These are phyloP conservation scores for Dallia pectoralis DNA, from an alignment of 2,797 vertebrate species.

Conservation along the genomic window DNA sequence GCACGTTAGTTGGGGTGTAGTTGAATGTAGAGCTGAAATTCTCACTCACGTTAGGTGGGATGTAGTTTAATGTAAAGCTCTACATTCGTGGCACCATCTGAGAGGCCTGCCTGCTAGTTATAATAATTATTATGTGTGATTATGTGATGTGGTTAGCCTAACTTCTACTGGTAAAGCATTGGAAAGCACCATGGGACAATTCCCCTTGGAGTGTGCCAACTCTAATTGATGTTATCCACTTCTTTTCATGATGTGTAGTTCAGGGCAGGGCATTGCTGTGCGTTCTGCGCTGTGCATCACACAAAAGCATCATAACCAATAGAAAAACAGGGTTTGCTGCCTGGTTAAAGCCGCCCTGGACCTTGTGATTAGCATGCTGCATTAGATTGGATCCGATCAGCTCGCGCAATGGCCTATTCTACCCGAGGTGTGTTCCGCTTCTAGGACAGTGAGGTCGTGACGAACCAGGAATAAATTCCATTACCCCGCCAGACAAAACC, in stretches of 20 bases:
- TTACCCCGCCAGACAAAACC: neutral
- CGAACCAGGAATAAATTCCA: conserved; percentile 29
- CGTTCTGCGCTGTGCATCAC: conserved; percentile 20
- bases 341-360: conserved; percentile 13
- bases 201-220: neutral
- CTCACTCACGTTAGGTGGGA: no score
- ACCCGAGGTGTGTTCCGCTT: conserved; percentile 8
- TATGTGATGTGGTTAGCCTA: neutral
- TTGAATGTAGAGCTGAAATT: conserved; percentile 10
- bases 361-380: conserved; percentile 12
- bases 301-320: conserved; percentile 38
- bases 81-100: neutral
- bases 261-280: conserved; percentile 16
- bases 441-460: conserved; percentile 32
- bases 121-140: no score
- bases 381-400: conserved; percentile 2
- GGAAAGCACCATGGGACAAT: neutral
- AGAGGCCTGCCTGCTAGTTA: neutral
- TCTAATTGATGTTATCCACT: conserved; percentile 7
- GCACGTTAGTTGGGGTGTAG: neutral
- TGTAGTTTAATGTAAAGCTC: no score
- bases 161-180: neutral
- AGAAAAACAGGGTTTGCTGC: conserved; percentile 32
- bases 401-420: no score
- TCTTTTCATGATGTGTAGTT: conserved; percentile 32